These are phyloP conservation scores for Antheraea mylitta DNA, from an alignment of 1,140 invertebrate genomes.

Conservation along the genomic window DNA sequence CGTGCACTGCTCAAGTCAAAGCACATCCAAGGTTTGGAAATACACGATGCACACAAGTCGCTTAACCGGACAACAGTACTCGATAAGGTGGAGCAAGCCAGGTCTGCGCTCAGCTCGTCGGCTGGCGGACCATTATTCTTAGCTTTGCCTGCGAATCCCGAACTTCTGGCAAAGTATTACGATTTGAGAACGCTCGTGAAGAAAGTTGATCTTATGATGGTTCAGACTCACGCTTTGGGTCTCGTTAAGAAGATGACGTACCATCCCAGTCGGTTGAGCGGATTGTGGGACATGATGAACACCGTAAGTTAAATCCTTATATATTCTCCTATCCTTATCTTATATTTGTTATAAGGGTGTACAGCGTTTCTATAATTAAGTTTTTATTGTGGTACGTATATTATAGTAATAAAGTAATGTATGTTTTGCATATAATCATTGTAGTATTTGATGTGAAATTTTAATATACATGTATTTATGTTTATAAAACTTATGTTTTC, in stretches of 20 bases:
- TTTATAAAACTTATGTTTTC: too few species aligned
- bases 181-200: constrained; percentile 82
- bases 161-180: constrained; percentile 84
- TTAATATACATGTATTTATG: too few species aligned
- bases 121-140: constrained; percentile 81
- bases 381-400: too few species aligned
- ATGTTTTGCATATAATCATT: too few species aligned
- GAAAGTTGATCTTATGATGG: constrained; percentile 81
- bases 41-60: constrained; percentile 80
- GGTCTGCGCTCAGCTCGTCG: constrained; percentile 76
- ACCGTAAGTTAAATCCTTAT: constrained; percentile 77
- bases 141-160: constrained; percentile 81
- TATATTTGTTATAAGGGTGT: too few species aligned
- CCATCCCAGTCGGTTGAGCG: constrained; percentile 88
- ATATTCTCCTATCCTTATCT: too few species aligned
- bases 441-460: too few species aligned
- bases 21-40: constrained; percentile 83
- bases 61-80: constrained; percentile 79
- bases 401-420: too few species aligned
- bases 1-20: constrained; percentile 73
- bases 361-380: too few species aligned
- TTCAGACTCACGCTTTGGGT: constrained; percentile 85
- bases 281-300: constrained; percentile 88
- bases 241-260: constrained; percentile 83
- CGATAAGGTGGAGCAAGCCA: constrained; percentile 80